Evolutionary conservation across 2,113 vertebrate genomes (phyloP).

Genomic region (Clinocottus analis): DNA sequence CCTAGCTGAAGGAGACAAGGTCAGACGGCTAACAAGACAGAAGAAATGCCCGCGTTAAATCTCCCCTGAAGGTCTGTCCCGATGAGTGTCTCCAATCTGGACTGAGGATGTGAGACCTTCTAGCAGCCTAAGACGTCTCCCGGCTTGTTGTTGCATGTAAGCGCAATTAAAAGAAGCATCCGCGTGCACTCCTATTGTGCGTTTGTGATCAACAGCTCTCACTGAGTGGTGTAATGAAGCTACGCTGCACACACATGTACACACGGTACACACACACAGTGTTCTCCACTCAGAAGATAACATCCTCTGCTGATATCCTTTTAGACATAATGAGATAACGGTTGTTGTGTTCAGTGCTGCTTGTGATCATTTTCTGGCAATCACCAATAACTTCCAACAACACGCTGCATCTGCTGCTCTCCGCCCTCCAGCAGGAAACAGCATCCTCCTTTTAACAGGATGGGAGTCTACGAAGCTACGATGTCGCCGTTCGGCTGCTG

Average conservation of each 20-base stretch:
- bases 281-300: neutral
- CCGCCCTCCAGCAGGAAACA: neutral
- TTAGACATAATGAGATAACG: conserved; percentile 32
- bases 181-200: neutral
- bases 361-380: conserved; percentile 51
- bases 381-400: conserved; percentile 29
- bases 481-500: conserved; percentile 38
- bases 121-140: neutral
- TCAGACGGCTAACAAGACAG: conserved; percentile 36
- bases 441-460: neutral
- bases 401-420: conserved; percentile 22
- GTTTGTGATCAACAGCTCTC: conserved; percentile 1
- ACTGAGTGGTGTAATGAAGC: neutral
- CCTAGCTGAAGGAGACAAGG: conserved; percentile 53
- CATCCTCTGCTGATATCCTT: conserved; percentile 1
- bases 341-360: conserved; percentile 25
- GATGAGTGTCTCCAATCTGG: conserved; percentile 30
- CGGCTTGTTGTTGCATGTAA: conserved; percentile 17
- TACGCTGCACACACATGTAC: neutral
- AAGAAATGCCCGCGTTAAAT: conserved; percentile 49
- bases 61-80: conserved; percentile 27
- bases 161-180: conserved; percentile 6
- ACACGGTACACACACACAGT: neutral
- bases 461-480: conserved; percentile 9
- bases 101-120: conserved; percentile 20